These are phyloP conservation scores for Eremophila alpestris DNA, from an alignment of 2,797 vertebrate genomes.

Conservation along the genomic window DNA sequence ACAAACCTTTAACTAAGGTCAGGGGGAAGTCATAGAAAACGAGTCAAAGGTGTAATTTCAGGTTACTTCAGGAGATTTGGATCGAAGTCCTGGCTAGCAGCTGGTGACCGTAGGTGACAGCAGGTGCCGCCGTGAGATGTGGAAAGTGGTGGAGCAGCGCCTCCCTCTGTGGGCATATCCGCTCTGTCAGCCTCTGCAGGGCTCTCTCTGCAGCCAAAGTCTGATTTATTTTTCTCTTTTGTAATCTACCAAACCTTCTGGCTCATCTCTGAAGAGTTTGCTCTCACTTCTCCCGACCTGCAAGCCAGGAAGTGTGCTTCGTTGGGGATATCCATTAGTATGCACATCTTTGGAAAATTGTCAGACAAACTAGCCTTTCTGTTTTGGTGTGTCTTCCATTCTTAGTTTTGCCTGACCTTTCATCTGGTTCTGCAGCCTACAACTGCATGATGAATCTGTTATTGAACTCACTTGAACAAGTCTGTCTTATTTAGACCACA, in stretches of 20 bases:
- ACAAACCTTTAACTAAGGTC: not conserved
- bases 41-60: not conserved
- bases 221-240: not conserved
- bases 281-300: not conserved
- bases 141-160: slow-evolving; percentile 34
- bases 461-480: not conserved
- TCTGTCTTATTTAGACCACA: not conserved
- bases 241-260: not conserved
- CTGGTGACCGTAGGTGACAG: rapidly evolving
- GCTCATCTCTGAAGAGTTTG: not conserved
- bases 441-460: not conserved
- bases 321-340: not conserved
- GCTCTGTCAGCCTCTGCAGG: rapidly evolving
- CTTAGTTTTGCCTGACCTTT: not conserved
- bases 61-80: not conserved
- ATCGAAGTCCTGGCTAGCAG: not conserved
- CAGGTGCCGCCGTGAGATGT: rapidly evolving
- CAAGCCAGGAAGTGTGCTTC: not conserved
- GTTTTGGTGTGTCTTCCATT: not conserved
- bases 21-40: not conserved
- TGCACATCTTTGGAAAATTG: not conserved
- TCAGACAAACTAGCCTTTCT: not conserved
- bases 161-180: slow-evolving; percentile 12
- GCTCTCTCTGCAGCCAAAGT: not conserved
- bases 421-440: not conserved